A percentile compares a stretch with the other conserved stretches of the same genome.
Conservation (phyloP, 2,113 vertebrate species). For the Thamnophis sirtalis region DNA sequence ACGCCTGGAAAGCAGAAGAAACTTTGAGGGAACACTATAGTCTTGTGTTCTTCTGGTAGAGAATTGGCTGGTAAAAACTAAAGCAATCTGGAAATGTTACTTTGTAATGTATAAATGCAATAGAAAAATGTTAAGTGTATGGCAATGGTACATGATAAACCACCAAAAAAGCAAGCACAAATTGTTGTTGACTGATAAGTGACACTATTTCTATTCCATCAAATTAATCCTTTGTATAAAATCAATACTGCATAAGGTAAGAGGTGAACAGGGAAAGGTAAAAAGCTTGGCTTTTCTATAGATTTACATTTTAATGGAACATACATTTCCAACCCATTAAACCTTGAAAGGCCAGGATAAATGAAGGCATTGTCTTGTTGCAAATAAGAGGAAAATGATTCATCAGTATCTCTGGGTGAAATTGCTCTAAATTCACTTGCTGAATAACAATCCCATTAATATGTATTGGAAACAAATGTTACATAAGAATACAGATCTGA, state of each 20-base stretch:
- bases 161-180: background rate
- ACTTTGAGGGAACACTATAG: background rate
- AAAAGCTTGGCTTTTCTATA: constrained; percentile 24
- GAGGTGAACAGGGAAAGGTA: constrained; percentile 15
- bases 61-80: background rate
- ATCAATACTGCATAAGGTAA: constrained; percentile 36
- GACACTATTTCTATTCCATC: background rate
- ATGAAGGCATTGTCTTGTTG: constrained; percentile 9
- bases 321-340: constrained; percentile 50
- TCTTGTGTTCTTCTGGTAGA: background rate
- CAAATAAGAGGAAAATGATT: constrained; percentile 18
- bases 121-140: background rate
- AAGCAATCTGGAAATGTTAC: background rate
- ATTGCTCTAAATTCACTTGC: constrained; percentile 22
- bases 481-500: background rate
- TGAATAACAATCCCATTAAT: background rate
- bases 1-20: background rate
- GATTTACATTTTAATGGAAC: constrained; percentile 46
- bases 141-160: background rate
- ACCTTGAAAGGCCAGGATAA: constrained; percentile 43
- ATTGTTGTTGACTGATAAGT: background rate
- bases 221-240: constrained; percentile 36
- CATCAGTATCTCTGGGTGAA: constrained; percentile 1
- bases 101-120: background rate
- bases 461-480: background rate